phyloP scores from a whole-genome alignment of 1,140 invertebrate genomes.

The Halyomorpha halys region DNA sequence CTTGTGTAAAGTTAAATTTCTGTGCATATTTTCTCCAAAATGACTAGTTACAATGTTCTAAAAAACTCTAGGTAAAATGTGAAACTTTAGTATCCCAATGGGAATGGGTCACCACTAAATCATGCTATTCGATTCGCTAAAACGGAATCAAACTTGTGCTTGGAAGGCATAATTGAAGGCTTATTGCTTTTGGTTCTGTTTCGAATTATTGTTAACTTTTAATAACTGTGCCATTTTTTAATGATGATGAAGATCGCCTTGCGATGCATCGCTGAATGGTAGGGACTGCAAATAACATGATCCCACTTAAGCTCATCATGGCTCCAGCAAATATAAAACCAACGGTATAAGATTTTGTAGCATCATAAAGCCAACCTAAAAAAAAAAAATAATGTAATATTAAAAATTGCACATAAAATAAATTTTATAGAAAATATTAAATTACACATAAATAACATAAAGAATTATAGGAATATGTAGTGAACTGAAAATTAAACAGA shows the following conservation, averaged over 20 bases:
- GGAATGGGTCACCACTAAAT: too few species aligned
- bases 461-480: too few species aligned
- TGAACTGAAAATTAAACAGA: too few species aligned
- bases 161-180: constrained; percentile 13
- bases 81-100: too few species aligned
- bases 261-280: constrained; percentile 48
- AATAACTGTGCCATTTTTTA: neutral
- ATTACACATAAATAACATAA: too few species aligned
- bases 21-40: too few species aligned
- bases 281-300: constrained; percentile 81
- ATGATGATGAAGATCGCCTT: constrained; percentile 25
- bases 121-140: too few species aligned
- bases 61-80: too few species aligned
- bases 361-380: constrained; percentile 72
- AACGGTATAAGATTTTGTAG: constrained; percentile 62
- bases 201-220: constrained; percentile 1
- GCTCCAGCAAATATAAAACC: constrained; percentile 73
- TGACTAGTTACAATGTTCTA: too few species aligned
- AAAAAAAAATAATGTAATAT: neutral
- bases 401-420: too few species aligned
- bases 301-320: constrained; percentile 73
- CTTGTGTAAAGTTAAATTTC: too few species aligned
- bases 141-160: neutral
- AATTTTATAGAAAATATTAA: too few species aligned
- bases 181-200: neutral